Percentiles rank a stretch among this genome's conserved stretches.
Conservation (phyloP, 2,888 invertebrate genomes). For the Platynereis dumerilii region DNA sequence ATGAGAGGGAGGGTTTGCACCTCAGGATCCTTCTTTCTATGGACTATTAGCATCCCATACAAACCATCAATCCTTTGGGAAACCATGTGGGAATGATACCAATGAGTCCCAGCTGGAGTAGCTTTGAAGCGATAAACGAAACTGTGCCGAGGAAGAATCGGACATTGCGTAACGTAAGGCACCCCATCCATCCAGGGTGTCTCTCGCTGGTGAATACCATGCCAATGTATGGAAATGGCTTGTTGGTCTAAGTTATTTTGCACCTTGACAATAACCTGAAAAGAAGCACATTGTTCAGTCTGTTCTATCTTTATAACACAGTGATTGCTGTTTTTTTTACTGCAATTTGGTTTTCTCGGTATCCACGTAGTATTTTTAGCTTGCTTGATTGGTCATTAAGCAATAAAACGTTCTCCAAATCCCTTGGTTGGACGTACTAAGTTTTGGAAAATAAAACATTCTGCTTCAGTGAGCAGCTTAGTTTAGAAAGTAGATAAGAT, state of each 20-base stretch:
- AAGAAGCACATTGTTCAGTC: background rate
- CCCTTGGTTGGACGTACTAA: too few relatives aligned
- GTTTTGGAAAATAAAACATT: too few relatives aligned
- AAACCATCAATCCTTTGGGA: constrained; percentile 17
- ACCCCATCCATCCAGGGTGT: constrained; percentile 21
- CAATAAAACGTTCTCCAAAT: too few relatives aligned
- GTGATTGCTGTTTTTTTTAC: too few relatives aligned
- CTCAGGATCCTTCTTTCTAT: background rate
- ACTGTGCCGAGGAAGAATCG: constrained; percentile 10
- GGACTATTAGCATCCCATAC: constrained; percentile 10
- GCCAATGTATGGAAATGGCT: constrained; percentile 10
- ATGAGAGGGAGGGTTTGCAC: background rate
- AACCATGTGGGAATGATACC: constrained; percentile 18
- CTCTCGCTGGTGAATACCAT: constrained; percentile 13
- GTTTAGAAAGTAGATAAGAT: too few relatives aligned
- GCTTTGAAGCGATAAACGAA: constrained; percentile 17
- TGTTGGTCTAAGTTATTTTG: constrained; percentile 1
- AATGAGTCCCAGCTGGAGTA: constrained; percentile 15
- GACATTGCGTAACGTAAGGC: constrained; percentile 20
- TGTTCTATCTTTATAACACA: too few relatives aligned
- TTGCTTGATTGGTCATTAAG: too few relatives aligned
- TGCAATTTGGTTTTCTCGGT: too few relatives aligned
- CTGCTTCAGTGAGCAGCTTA: too few relatives aligned
- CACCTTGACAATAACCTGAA: constrained; percentile 13
- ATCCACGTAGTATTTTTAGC: too few relatives aligned